Evolutionary conservation across 2,113 vertebrate genomes (phyloP).

Genomic region (Tympanuchus pallidicinctus): DNA sequence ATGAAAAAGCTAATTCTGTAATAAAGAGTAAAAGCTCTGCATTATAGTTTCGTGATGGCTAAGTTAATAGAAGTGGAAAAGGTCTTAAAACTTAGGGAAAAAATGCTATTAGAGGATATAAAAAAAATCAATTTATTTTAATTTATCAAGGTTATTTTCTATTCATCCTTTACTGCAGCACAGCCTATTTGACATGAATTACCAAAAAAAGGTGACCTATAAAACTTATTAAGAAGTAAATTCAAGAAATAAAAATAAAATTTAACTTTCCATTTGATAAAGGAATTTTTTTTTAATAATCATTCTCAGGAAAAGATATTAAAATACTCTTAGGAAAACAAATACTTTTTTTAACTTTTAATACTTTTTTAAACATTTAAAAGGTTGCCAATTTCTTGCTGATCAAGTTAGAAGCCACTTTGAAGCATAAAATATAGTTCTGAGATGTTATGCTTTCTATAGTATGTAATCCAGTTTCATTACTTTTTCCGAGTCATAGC

Average conservation of each 20-base stretch:
- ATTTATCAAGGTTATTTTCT: background rate
- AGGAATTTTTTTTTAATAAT: background rate
- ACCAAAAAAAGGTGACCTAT: background rate
- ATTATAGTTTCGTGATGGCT: slow-evolving; percentile 11
- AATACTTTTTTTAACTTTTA: background rate
- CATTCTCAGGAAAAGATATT: background rate
- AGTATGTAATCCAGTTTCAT: slow-evolving; percentile 65
- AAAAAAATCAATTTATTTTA: background rate
- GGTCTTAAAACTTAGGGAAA: background rate
- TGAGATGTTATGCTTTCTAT: slow-evolving; percentile 34
- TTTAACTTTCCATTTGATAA: background rate
- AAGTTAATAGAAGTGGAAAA: slow-evolving; percentile 50
- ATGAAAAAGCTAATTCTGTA: background rate
- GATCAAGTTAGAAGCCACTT: slow-evolving; percentile 26
- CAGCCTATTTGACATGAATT: background rate
- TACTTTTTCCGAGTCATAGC: slow-evolving; percentile 55
- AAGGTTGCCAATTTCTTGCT: background rate
- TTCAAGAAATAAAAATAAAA: slow-evolving; percentile 14
- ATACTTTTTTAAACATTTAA: background rate
- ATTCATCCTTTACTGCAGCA: background rate
- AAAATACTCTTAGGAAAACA: background rate
- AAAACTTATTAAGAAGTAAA: slow-evolving; percentile 33
- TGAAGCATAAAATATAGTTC: slow-evolving; percentile 29
- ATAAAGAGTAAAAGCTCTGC: slow-evolving; percentile 8
- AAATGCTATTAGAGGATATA: background rate